Evolutionary conservation across 2,797 vertebrate species (phyloP), one percentile per base, ranked within the genome.

Genomic region (Aldrovandia affinis): DNA sequence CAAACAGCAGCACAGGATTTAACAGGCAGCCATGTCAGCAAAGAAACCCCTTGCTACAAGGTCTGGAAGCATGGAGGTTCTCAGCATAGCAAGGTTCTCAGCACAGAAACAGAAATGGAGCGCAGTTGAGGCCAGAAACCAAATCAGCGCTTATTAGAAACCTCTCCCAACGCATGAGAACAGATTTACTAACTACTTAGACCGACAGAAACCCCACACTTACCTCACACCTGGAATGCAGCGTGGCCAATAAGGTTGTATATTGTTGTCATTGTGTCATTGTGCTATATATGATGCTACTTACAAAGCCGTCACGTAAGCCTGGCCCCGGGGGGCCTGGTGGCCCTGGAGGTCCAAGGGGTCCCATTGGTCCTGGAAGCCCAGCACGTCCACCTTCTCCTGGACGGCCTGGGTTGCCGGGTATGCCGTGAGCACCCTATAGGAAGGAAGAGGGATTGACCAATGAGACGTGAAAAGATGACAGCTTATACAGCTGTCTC

Each of bases 331-430:
- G 95, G 0, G 96, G 97, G 0, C 98, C 97, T 0, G 97, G 96
- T 28, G 93, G 97, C 0, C 98, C 98, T 0, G 96, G 95, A 3
- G 25, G 94, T 20, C 98, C 98, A 14, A 92, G 92, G 0, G 98
- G 98, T 90, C 98, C 98, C 0, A 96, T 94, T 0, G 98, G 97
- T 82, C 98, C 98, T 0, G 97, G 97, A 47, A 97, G 89, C 22
- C 98, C 98, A 78, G 96, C 95, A 44, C 97, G 91, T 22, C 98
- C 98, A 0, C 55, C 1, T 78, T 97, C 86, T 85, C 98, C 98
- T 0, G 96, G 61, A 6, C 83, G 0, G 33, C 98, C 98, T 0
- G 87, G 75, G 33, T 89, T 87, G 65, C 98, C 98, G 0, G 0
- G 2, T 10, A 94, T 89, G 75, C 98, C 98, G 86, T 84, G 91